Conservation (phyloP, 1,140 invertebrate genomes). For the Bacillus rossius region DNA sequence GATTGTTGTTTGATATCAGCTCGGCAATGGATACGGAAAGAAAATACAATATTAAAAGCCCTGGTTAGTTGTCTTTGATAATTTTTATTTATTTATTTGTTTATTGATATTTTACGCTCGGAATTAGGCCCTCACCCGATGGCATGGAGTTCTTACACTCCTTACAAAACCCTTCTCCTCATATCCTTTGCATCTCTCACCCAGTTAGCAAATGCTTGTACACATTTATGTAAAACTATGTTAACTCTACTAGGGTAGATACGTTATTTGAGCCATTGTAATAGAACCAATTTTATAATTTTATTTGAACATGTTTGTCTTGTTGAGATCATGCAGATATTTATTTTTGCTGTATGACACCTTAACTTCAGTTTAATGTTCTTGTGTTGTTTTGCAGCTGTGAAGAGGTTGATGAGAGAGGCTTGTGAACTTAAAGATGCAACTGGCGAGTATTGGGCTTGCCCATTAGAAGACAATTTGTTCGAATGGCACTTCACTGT, state of each 20-base stretch:
- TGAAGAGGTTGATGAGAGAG: slow-evolving; percentile 91
- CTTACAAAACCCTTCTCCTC: too few relatives aligned
- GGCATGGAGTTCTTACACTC: too few relatives aligned
- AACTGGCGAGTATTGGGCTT: slow-evolving; percentile 87
- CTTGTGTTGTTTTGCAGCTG: slow-evolving; percentile 52
- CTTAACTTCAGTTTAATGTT: too few relatives aligned
- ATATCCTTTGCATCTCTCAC: too few relatives aligned
- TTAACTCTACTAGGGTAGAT: not conserved
- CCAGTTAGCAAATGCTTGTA: not conserved
- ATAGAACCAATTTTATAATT: not conserved
- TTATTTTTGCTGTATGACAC: too few relatives aligned
- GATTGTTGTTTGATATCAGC: not conserved
- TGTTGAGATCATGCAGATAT: too few relatives aligned
- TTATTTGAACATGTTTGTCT: too few relatives aligned
- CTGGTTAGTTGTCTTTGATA: not conserved
- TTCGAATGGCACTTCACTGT: slow-evolving; percentile 99
- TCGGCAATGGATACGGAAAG: not conserved
- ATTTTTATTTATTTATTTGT: not conserved
- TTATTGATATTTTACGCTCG: not conserved
- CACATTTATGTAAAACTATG: not conserved
- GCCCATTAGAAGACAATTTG: slow-evolving; percentile 90
- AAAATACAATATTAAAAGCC: slow-evolving; percentile 10
- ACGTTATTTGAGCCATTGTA: not conserved
- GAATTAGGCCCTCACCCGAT: not conserved
- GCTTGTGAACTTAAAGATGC: slow-evolving; percentile 78